Conservation (phyloP, 1,140 invertebrate species). For the Drosophila parvula region DNA sequence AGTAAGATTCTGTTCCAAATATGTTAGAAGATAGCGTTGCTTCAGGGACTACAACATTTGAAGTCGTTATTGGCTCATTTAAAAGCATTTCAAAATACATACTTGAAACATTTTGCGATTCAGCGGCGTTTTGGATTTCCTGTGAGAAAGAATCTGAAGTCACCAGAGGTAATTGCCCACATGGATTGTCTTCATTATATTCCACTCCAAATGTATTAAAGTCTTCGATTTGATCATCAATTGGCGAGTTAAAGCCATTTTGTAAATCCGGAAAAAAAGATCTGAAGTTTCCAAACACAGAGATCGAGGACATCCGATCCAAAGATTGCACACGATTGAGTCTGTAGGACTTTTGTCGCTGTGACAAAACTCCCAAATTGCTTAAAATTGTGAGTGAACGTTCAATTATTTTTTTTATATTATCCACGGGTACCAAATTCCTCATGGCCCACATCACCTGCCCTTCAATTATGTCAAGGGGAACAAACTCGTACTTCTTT, state of each 20-base stretch:
- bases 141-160: background rate
- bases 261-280: background rate
- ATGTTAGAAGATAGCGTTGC: too few relatives aligned
- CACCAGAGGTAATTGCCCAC: too few relatives aligned
- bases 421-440: background rate
- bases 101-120: background rate
- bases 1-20: background rate
- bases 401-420: background rate
- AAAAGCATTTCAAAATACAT: too few relatives aligned
- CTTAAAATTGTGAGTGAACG: background rate
- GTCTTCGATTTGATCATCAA: background rate
- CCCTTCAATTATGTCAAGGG: background rate
- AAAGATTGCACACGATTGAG: background rate
- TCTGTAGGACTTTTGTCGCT: background rate
- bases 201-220: too few relatives aligned
- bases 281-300: background rate
- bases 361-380: background rate
- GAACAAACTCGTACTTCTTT: background rate
- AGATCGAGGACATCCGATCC: accelerated
- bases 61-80: too few relatives aligned
- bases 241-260: background rate
- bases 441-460: background rate
- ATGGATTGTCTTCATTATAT: too few relatives aligned
- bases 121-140: background rate
- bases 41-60: too few relatives aligned